Percentiles rank a stretch among this genome's conserved stretches.
Evolutionary conservation across 2,797 vertebrate species (phyloP).

Genomic region (Sebastolobus alascanus): DNA sequence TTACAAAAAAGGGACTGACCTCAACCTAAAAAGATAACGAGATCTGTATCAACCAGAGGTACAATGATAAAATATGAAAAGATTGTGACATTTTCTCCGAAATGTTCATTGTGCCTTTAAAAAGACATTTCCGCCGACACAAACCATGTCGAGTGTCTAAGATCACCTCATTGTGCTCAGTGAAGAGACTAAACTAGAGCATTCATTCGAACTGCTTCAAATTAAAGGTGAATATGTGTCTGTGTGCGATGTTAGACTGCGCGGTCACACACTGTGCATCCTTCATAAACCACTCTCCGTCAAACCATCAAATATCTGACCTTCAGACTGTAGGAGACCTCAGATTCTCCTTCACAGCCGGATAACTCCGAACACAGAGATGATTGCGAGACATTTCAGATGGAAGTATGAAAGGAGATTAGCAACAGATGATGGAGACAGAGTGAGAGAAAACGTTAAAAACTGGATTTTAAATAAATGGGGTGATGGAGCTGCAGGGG

Average conservation of each 20-base stretch:
- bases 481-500: neutral
- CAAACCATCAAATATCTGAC: slow-evolving; percentile 28
- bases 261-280: neutral
- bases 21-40: slow-evolving; percentile 11
- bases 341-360: slow-evolving; percentile 19
- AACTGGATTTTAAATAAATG: slow-evolving; percentile 17
- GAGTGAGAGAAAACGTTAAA: neutral
- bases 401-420: slow-evolving; percentile 15
- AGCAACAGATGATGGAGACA: neutral
- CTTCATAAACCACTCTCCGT: slow-evolving; percentile 4
- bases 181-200: neutral
- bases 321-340: slow-evolving; percentile 23
- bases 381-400: slow-evolving; percentile 8
- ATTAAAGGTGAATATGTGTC: slow-evolving; percentile 20
- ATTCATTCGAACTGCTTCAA: slow-evolving; percentile 14
- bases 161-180: slow-evolving; percentile 13
- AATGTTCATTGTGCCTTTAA: slow-evolving; percentile 18
- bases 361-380: neutral
- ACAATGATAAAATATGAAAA: neutral
- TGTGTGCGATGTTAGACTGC: slow-evolving; percentile 5
- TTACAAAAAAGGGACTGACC: slow-evolving; percentile 25
- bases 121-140: slow-evolving; percentile 24
- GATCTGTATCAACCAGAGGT: neutral
- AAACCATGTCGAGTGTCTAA: slow-evolving; percentile 10
- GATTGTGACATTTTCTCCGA: neutral